Evolutionary conservation across 35 echinoderm and acorn worm species (phyloP).

Genomic region (Lytechinus pictus): DNA sequence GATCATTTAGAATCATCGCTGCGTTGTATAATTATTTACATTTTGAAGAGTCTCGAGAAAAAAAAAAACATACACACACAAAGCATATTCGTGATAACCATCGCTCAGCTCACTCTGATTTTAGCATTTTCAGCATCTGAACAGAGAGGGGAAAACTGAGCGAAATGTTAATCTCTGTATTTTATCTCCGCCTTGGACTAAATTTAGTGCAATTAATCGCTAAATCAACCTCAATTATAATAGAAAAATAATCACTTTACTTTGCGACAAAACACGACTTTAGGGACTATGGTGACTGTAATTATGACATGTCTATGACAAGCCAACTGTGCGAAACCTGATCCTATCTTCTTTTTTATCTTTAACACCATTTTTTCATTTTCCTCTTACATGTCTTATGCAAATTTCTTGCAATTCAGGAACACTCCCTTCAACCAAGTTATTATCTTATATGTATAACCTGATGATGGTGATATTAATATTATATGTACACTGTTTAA

Average conservation of each 20-base stretch:
- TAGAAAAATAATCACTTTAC: neutral
- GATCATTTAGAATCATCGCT: no score
- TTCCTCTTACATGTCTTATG: neutral
- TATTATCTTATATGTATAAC: no score
- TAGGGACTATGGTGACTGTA: neutral
- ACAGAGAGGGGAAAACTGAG: neutral
- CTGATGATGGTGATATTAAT: no score
- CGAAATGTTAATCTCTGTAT: neutral
- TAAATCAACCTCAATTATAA: neutral
- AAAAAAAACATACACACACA: neutral
- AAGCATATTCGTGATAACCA: neutral
- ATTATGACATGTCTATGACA: neutral
- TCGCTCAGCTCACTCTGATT: neutral
- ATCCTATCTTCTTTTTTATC: neutral
- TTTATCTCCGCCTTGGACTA: neutral
- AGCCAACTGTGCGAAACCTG: neutral
- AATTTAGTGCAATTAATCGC: constrained; percentile 19
- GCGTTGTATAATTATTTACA: no score
- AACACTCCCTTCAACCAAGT: no score
- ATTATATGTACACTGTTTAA: no score
- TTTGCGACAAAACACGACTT: neutral
- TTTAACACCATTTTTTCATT: neutral
- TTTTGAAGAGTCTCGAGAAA: neutral
- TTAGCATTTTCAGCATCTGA: neutral
- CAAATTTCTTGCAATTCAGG: no score